A percentile compares a stretch with the other conserved stretches of the same genome.
These are phyloP conservation scores for Lepidochitona cinerea DNA, from an alignment of 2,888 invertebrate species.

Conservation along the genomic window DNA sequence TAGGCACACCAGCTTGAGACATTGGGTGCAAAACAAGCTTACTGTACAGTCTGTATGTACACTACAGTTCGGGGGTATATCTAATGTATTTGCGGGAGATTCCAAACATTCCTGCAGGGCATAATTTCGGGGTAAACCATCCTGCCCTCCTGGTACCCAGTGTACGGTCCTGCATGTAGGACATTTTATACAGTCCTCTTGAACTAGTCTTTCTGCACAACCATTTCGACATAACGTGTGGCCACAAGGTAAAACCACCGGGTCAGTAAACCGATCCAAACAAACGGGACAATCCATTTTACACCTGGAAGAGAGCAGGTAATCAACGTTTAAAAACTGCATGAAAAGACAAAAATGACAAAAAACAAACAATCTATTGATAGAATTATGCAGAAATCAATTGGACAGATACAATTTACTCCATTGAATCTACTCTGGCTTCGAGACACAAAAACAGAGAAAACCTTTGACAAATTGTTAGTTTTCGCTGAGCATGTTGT, in stretches of 20 bases:
- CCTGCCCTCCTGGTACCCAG: background rate
- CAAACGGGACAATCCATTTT: background rate
- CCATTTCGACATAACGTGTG: background rate
- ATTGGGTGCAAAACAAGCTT: background rate
- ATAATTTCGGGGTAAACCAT: background rate
- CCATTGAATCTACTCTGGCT: too few species aligned
- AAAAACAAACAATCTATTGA: too few species aligned
- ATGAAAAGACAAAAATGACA: too few species aligned
- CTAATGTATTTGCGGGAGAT: background rate
- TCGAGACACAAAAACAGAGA: too few species aligned
- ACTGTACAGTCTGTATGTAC: background rate
- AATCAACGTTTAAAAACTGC: too few species aligned
- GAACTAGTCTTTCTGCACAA: background rate
- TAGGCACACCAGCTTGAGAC: background rate
- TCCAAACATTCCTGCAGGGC: background rate
- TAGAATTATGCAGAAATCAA: too few species aligned
- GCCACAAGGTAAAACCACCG: background rate
- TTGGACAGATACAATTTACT: too few species aligned
- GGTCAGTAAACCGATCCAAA: background rate
- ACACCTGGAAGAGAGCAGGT: too few species aligned
- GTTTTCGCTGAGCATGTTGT: too few species aligned
- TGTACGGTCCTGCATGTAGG: background rate
- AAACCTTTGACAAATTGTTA: too few species aligned
- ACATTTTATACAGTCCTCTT: background rate
- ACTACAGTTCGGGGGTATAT: background rate